Evolutionary conservation across 2,113 vertebrate genomes (phyloP).

Genomic region (Capreolus pygargus): DNA sequence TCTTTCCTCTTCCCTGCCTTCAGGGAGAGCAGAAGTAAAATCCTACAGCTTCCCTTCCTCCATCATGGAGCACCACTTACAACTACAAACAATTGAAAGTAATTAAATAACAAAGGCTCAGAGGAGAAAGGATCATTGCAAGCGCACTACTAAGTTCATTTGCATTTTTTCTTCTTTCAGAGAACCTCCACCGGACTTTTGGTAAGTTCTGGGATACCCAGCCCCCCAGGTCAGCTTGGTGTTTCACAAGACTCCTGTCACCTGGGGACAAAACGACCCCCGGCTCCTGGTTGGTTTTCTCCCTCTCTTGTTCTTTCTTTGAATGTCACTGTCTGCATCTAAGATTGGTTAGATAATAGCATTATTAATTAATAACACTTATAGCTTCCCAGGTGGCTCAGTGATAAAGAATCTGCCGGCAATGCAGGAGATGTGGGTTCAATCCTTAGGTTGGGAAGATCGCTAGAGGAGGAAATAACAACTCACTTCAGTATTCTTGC

Average conservation of each 20-base stretch:
- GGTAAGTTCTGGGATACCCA: conserved; percentile 50
- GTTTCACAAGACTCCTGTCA: neutral
- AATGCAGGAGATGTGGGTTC: neutral
- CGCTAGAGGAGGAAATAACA: neutral
- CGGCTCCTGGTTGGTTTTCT: too few species aligned
- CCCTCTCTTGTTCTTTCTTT: neutral
- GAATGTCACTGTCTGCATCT: neutral
- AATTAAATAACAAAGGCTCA: neutral
- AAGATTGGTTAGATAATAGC: neutral
- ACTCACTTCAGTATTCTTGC: neutral
- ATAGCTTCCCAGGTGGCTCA: neutral
- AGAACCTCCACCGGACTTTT: conserved; percentile 72
- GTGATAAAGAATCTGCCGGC: neutral
- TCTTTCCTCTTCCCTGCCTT: neutral
- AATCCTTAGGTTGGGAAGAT: neutral
- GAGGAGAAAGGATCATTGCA: neutral
- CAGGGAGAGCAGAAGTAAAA: neutral
- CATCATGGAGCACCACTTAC: neutral
- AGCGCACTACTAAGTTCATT: neutral
- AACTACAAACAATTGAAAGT: neutral
- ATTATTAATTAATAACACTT: neutral
- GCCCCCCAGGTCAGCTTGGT: neutral
- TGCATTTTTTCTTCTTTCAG: conserved; percentile 58
- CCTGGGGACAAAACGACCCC: neutral
- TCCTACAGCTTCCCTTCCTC: neutral